phyloP scores from a whole-genome alignment of 2,888 invertebrate genomes.

The Epirrita christyi region DNA sequence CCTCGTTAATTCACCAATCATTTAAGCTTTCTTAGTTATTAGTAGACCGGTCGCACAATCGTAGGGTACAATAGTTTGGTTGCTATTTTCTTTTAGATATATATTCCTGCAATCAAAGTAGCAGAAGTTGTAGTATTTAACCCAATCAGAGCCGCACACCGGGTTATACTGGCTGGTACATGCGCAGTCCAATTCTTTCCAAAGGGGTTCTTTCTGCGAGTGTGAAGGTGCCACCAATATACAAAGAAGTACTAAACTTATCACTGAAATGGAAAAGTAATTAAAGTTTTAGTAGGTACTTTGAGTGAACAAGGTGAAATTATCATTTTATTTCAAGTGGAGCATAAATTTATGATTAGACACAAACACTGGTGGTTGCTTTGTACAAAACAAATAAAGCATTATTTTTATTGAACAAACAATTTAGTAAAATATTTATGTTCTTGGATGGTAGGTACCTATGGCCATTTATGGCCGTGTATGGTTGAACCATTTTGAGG shows the following conservation, averaged over 20 bases:
- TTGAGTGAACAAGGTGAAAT: background rate
- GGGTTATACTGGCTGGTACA: conserved; percentile 58
- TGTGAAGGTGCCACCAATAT: conserved; percentile 9
- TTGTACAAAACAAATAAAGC: background rate
- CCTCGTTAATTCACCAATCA: background rate
- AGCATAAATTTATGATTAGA: no score
- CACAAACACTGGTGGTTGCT: background rate
- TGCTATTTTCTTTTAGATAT: conserved; percentile 36
- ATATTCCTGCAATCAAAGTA: conserved; percentile 44
- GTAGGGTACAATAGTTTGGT: conserved; percentile 32
- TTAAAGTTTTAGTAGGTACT: background rate
- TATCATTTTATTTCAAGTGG: no score
- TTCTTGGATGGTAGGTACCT: no score
- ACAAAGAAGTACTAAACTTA: conserved; percentile 7
- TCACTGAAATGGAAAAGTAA: conserved; percentile 13
- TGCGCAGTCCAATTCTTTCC: conserved; percentile 41
- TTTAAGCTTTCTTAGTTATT: background rate
- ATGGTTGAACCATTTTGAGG: no score
- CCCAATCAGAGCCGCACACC: conserved; percentile 47
- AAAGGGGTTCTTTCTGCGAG: conserved; percentile 25
- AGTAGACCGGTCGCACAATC: conserved; percentile 44
- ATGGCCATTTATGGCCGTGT: no score
- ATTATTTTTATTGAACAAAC: background rate
- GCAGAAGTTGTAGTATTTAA: conserved; percentile 51
- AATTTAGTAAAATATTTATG: background rate